Percentiles rank a stretch among this genome's conserved stretches.
phyloP scores from a whole-genome alignment of 2,113 vertebrate species.

The Ptilonorhynchus violaceus region DNA sequence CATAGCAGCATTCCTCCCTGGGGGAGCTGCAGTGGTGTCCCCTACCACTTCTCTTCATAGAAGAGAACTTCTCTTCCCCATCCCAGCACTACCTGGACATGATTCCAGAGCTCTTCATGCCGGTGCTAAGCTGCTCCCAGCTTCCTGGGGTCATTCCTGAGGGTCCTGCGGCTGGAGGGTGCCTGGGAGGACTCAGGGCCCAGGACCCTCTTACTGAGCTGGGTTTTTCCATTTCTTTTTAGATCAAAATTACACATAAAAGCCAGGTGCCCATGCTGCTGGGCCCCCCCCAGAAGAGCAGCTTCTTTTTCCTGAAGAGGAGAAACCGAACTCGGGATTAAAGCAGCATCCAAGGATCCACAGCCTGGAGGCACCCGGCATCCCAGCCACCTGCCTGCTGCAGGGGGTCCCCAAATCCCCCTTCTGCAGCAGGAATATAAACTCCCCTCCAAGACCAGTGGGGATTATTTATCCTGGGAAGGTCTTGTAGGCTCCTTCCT shows the following conservation, averaged over 20 bases:
- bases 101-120: not conserved
- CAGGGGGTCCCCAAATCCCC: not conserved
- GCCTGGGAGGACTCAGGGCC: not conserved
- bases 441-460: not conserved
- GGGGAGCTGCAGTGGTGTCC: not conserved
- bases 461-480: not conserved
- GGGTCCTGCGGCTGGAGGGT: not conserved
- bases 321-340: slow-evolving; percentile 84
- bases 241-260: slow-evolving; percentile 93
- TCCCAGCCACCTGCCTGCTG: not conserved
- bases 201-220: not conserved
- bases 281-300: slow-evolving; percentile 89
- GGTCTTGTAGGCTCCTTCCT: not conserved
- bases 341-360: not conserved
- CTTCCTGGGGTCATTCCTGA: accelerated
- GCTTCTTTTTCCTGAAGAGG: slow-evolving; percentile 90
- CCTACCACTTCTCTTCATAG: not conserved
- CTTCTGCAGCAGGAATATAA: not conserved
- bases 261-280: slow-evolving; percentile 95
- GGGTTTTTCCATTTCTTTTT: slow-evolving; percentile 26
- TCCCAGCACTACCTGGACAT: not conserved
- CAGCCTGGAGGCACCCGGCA: not conserved
- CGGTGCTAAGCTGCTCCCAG: not conserved
- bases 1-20: accelerated
- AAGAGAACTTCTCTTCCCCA: not conserved